phyloP scores from a whole-genome alignment of 2,888 invertebrate species.

The Netelia virgata region DNA sequence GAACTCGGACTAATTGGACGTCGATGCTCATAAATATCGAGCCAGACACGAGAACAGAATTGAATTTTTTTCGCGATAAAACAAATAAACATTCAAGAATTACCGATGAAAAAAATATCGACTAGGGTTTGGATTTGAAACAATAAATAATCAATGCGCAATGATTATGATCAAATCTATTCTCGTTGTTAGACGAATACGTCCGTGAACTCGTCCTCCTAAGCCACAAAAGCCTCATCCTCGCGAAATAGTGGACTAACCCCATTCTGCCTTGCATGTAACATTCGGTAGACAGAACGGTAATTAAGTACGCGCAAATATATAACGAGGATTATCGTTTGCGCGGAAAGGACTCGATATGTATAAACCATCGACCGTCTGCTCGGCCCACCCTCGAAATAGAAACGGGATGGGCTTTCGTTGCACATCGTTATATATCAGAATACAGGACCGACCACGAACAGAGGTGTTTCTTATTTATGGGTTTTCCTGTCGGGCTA shows the following conservation, averaged over 20 bases:
- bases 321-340: conserved; percentile 8
- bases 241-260: background rate
- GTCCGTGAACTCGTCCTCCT: too few species aligned
- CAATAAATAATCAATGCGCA: too few species aligned
- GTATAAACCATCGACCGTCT: conserved; percentile 7
- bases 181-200: too few species aligned
- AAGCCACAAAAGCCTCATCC: too few species aligned
- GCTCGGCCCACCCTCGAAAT: conserved; percentile 15
- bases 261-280: background rate
- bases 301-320: background rate
- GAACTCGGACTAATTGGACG: too few species aligned
- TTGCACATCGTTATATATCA: background rate
- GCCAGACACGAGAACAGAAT: too few species aligned
- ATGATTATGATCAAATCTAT: too few species aligned
- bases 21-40: too few species aligned
- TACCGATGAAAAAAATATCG: too few species aligned
- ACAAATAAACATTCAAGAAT: too few species aligned
- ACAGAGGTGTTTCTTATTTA: conserved; percentile 80
- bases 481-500: conserved; percentile 79
- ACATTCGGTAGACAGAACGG: background rate
- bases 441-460: conserved; percentile 39
- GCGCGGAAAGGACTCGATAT: background rate
- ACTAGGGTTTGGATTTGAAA: too few species aligned
- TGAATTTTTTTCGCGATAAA: too few species aligned
- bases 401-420: background rate